These are phyloP conservation scores for Alethe castanea DNA, from an alignment of 2,113 vertebrate genomes.

Conservation along the genomic window DNA sequence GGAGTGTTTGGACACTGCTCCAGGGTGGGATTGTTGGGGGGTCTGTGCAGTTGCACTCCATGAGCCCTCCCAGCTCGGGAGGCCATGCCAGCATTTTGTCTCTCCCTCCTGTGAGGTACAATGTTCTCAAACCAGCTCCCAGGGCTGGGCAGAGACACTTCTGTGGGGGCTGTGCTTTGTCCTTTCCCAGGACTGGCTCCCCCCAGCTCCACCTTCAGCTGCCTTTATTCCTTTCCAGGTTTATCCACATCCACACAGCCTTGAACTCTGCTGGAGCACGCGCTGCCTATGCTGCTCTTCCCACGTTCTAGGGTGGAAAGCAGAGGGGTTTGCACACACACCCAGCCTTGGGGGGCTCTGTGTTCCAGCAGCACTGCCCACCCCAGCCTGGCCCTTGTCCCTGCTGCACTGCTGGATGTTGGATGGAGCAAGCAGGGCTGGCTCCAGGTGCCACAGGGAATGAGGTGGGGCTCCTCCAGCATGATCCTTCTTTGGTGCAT, in stretches of 20 bases:
- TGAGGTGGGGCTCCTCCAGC: too few relatives aligned
- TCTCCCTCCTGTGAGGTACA: rapidly evolving
- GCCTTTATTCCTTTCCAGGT: rapidly evolving
- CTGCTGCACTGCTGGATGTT: too few relatives aligned
- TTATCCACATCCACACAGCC: rapidly evolving
- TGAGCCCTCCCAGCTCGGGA: background rate
- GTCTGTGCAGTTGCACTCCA: rapidly evolving
- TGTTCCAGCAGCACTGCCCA: too few relatives aligned
- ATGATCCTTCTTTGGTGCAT: background rate
- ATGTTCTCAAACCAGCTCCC: rapidly evolving
- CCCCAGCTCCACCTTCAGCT: background rate
- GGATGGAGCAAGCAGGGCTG: too few relatives aligned
- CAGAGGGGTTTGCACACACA: too few relatives aligned
- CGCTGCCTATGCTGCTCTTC: rapidly evolving
- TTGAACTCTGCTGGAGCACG: background rate
- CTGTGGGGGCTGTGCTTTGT: background rate
- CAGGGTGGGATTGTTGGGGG: background rate
- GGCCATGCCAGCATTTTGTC: background rate
- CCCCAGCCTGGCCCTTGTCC: too few relatives aligned
- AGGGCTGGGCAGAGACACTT: background rate
- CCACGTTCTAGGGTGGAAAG: background rate
- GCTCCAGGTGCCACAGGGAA: background rate
- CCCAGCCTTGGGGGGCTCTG: too few relatives aligned
- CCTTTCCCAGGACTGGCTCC: background rate
- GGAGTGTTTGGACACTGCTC: rapidly evolving